Base-by-base conservation (phyloP, 2,113 vertebrate species). In the Mus pahari region DNA sequence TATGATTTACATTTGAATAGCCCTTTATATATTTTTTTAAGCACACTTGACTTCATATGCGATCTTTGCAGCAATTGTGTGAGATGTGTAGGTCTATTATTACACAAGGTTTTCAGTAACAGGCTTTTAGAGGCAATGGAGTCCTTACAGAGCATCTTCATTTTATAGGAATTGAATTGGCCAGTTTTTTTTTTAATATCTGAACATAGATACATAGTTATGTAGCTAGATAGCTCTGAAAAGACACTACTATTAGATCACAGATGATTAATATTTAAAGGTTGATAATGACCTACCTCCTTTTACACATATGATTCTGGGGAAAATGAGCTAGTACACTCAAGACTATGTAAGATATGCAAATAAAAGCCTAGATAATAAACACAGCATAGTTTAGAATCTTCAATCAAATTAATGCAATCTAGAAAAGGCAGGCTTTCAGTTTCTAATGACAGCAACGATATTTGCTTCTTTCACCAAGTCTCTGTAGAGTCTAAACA, bases 361-460 rank as follows among this genome's bases (percentile, higher is more conserved):
- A 84, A 6, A 84, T 28, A 89, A 64, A 73, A 95, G 17, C 50
- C 2, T 7, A 48, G 36, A 19, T 22, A 13, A 16, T 60, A 45
- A 86, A 42, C 3, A 53, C 55, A 78, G 36, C 1, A 31, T 22
- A 48, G n/a, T 90, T 73, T 28, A 50, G 50, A n/a, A 13, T 22
- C 55, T 90, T n/a, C 26, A 53, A 73, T 87, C 28, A 77, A 94
- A 86, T 71, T 36, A 89, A 88, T 2, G 9, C 8, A 9, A 19
- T 90, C 88, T 81, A 77, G 50, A 58, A 50, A 93, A 81, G 19
- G 1, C 87, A n/a, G 31, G 12, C 53, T 86, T 79, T 31, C 28
- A 24, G 45, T 94, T 81, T 84, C 90, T 86, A 36, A 36, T 55
- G 53, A 96, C 60, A 86, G 88, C n/a, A 48, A 48, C 22, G n/a